Percentiles rank a stretch among this genome's conserved stretches.
Evolutionary conservation across 2,113 vertebrate genomes (phyloP).

Genomic region (Anthoscopus minutus): DNA sequence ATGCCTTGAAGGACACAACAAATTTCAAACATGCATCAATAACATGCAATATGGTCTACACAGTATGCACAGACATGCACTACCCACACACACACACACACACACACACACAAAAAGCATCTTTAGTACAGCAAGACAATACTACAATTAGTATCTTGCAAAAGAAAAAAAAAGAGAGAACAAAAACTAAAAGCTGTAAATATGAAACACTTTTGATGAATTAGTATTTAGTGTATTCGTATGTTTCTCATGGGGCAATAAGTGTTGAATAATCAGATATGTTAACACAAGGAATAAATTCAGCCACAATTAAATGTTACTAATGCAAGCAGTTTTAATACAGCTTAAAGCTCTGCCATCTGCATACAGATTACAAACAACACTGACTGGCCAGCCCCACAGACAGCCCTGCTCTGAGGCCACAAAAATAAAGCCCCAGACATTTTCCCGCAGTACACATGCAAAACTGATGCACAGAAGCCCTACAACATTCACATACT

Average conservation of each 20-base stretch:
- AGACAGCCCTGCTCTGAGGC: not conserved
- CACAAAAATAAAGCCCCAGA: not conserved
- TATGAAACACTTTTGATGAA: conserved; percentile 60
- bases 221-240: conserved; percentile 70
- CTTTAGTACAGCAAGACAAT: conserved; percentile 72
- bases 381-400: not conserved
- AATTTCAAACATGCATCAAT: conserved; percentile 88
- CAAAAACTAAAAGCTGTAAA: conserved; percentile 55
- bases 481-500: not conserved
- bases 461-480: not conserved
- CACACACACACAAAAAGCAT: conserved; percentile 18
- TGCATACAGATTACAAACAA: not conserved
- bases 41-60: conserved; percentile 89
- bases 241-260: conserved; percentile 32
- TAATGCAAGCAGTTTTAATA: conserved; percentile 60
- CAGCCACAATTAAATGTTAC: conserved; percentile 63
- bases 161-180: conserved; percentile 6
- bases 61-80: conserved; percentile 84
- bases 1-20: conserved; percentile 92
- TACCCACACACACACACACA: conserved; percentile 57
- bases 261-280: conserved; percentile 36
- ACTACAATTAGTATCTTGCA: conserved; percentile 78
- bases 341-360: conserved; percentile 56
- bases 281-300: conserved; percentile 62
- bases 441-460: not conserved